Evolutionary conservation across 2,797 vertebrate species (phyloP), one percentile per base, ranked within the genome.

Genomic region (Acipenser transmontanus): DNA sequence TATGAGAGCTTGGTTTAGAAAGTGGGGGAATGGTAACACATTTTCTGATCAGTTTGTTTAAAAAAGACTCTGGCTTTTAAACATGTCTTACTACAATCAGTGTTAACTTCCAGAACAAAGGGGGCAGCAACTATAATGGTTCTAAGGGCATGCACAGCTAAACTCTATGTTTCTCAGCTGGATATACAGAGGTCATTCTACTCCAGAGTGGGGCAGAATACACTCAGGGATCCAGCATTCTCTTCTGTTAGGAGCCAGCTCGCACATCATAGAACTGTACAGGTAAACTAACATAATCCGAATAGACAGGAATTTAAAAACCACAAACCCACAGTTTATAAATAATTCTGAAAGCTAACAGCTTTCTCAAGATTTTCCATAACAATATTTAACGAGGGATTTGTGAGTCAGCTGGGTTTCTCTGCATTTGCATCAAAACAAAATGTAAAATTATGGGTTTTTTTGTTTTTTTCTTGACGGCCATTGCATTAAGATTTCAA

Each of bases 331-430:
- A 78, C 81, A 85, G 83, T 87, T 89, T 87, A 89, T 91, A 89
- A 91, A 91, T 91, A 90, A 91, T 91, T 91, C 87, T 82, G 81
- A 91, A 91, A 91, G 89, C 86, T 87, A 91, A 91, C 80, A 81
- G 82, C 81, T 56, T 20, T 61, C 60, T 47, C 8, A 10, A 47
- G 60, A 7, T 61, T n/a, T 17, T 47, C 34, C 47, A 61, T 34
- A 47, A 47, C 60, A 47, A 61, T 61, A 17, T 10, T 61, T 61
- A 61, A 61, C 60, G 47, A 10, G 60, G 59, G 60, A 61, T 17
- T 61, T 61, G 17, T 9, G 60, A 61, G 11, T 61, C 17, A 20
- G 17, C 60, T 20, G 60, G 6, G 60, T 61, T 17, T 17, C 17
- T 61, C 13, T 61, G 17, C 34, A 17, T 47, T 61, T 17, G 34